Base-by-base conservation (phyloP, 2,888 invertebrate species). In the Eretmocerus hayati region DNA sequence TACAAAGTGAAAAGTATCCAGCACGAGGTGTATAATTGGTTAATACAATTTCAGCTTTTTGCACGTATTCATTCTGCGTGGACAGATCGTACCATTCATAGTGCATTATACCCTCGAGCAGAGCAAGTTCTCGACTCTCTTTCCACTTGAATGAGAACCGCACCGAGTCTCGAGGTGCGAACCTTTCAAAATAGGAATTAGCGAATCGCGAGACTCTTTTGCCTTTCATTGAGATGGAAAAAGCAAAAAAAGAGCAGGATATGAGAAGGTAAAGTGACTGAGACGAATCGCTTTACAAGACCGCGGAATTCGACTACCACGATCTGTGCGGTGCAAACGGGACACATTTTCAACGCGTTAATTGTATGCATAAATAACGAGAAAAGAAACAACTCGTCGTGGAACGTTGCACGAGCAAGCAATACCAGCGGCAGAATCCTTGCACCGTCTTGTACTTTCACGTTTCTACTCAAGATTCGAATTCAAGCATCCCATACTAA, bases 31-130 rank as follows among this genome's bases (percentile, higher is more conserved):
- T 51, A 51, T 51, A 51, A 47, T 47, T 51, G 47, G 32, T 44
- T 47, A 51, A 47, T 51, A 51, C 44, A 44, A 51, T 51, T 51
- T 50, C 19, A 46, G 35, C 43, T 46, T 40, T 40, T 50, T 46
- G 19, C 38, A 46, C 19, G 33, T 26, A 35, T 42, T 13, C 20
- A 31, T 37, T 23, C 18, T 19, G 32, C 16, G 23, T 11, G 41
- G 39, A 44, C 26, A 44, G 26, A 44, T 47, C 41, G 44, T 16
- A 19, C 37, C 44, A 47, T 44, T 51, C 47, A 51, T 47, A 47
- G 44, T 51, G 47, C 51, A 51, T 47, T 47, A 51, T 44, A 41
- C 20, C 39, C 46, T 42, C 22, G 33, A 3, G 20, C 8, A 5
- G 33, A n/a, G 15, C 33, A 5, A 21, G 11, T 40, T 1, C 20